phyloP scores from a whole-genome alignment of 2,797 vertebrate species.

The Antennarius maculatus region DNA sequence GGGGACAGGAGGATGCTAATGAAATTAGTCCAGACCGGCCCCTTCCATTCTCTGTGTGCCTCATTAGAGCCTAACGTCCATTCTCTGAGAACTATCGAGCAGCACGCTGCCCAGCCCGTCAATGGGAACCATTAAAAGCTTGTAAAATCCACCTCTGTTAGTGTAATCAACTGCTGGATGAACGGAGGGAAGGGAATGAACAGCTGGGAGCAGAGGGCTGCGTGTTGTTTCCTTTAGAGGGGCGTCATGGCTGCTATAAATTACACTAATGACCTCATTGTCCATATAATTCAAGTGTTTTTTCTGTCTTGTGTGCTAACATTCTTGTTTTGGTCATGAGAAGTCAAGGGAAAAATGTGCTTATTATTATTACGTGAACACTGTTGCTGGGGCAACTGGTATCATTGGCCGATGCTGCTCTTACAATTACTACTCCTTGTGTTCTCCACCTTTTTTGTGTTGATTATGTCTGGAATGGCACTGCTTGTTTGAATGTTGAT shows the following conservation, averaged over 20 bases:
- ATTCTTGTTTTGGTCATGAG: background rate
- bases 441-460: too few relatives aligned
- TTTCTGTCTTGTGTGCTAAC: background rate
- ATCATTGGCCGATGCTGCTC: background rate
- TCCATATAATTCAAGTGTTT: background rate
- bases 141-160: constrained; percentile 41
- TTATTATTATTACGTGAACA: background rate
- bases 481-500: too few relatives aligned
- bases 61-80: constrained; percentile 66
- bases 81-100: constrained; percentile 44
- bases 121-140: constrained; percentile 40
- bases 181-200: constrained; percentile 13
- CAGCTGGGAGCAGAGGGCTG: constrained; percentile 26
- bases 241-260: background rate
- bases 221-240: background rate
- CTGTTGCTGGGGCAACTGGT: background rate
- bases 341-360: background rate
- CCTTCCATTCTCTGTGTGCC: constrained; percentile 67
- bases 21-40: constrained; percentile 76
- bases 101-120: constrained; percentile 27
- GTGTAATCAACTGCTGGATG: constrained; percentile 38
- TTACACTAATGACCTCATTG: constrained; percentile 4
- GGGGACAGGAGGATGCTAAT: constrained; percentile 69
- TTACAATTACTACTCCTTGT: background rate
- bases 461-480: too few relatives aligned